Base-by-base conservation (phyloP, 2,888 invertebrate genomes). In the Drosophila hamatofila region DNA sequence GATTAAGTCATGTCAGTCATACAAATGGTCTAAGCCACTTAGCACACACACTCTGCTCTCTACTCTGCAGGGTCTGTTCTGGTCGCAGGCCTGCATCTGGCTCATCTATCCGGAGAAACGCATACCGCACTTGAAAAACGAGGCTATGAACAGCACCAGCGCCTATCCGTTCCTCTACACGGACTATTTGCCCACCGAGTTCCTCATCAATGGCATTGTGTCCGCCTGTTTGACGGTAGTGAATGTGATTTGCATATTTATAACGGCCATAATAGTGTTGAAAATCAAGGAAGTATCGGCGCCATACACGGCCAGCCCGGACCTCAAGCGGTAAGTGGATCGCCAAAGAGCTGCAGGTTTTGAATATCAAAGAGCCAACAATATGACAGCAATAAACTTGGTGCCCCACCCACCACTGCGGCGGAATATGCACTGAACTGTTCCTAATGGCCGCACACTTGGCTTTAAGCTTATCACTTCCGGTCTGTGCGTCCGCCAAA, bases 261-360 rank as follows among this genome's bases (percentile, higher is more conserved):
- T 96, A 81, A 96, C 96, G 57, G 97, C 96, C 3, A 95, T 97
- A 82, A 94, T 96, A 74, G 96, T 97, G 71, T 93, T 97, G 56
- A 97, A 96, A 94, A 96, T 97, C 77, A 97, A 97, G 92, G 97
- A 97, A 93, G 96, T 97, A 11, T 96, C 96, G 0, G 96, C 97
- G 57, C 97, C 96, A 0, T 96, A 96, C 84, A 96, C 96, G 0
- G 96, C 96, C 1, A 95, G 95, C 72, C 95, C 96, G 27, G 96
- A 96, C 86, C 93, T 96, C 56, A 94, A 95, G 76, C 93, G 96
- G 80, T 94, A 79, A 91, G 92, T 91, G 48, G 37, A 42, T 48
- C n/a, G n/a, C 2, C 11, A n/a, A 6, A 27, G 18, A 16, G 56
- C 16, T 21, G 5, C 9, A 21, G 9, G 9, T 23, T 39, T 58